Base-by-base conservation (phyloP, 92 coral and sea anemone genomes). In the Phenganax stokvisi region DNA sequence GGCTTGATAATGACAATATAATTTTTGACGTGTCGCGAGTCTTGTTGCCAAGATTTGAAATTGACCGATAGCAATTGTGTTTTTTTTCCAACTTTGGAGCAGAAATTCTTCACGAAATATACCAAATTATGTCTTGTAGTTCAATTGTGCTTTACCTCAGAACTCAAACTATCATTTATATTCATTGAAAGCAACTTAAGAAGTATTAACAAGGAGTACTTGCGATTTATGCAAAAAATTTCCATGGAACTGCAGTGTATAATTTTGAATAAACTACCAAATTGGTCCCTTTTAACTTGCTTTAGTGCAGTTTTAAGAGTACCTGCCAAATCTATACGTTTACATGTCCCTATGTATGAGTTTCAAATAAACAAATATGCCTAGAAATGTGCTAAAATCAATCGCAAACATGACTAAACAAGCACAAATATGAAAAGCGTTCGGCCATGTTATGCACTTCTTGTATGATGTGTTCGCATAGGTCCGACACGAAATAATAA, bases 401-500 rank as follows among this genome's bases (percentile, higher is more conserved):
- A 66, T 66, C 6, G 31, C 7, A 13, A 66, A 66, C 44, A 66
- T 27, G 72, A 51, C 2, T 11, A 25, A 66, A 66, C 72, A 66
- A 66, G 72, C 72, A 66, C 72, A 66, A 66, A 66, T 66, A 66
- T 13, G 31, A 16, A 51, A 7, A 27, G 31, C 31, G 11, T 8
- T 37, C 72, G 47, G 51, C 51, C 72, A 29, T 66, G 47, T 66
- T 37, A 37, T 66, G 72, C 5, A 9, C 72, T 66, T 66, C 20
- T 29, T 61, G 51, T 29, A 20, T 29, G 72, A 7, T 66, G 72
- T 51, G 28, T 66, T 25, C 72, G 72, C 72, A 66, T 47, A 66
- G 47, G 72, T 66, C 72, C 72, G 72, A 66, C 72, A 0, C 20
- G 51, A 27, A 29, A 7, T 37, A 3, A 66, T 66, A 66, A 27